A percentile compares a stretch with the other conserved stretches of the same genome.
Conservation (phyloP, 2,888 invertebrate species). For the Platerodrilus igneus region DNA sequence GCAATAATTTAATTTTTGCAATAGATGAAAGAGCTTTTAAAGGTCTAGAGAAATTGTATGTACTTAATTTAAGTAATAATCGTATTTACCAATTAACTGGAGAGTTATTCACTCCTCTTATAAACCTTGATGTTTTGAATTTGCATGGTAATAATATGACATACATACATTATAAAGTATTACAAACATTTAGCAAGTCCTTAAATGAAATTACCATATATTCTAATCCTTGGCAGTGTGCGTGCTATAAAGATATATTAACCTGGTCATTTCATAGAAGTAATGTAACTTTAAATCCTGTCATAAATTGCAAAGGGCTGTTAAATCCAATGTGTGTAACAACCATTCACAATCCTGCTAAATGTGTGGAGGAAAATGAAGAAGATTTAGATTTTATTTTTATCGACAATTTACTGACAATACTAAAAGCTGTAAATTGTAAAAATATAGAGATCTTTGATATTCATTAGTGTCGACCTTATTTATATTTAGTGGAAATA, state of each 20-base stretch:
- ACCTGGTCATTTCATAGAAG: too few relatives aligned
- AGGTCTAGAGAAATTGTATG: constrained; percentile 11
- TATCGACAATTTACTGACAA: constrained; percentile 6
- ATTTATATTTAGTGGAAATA: too few relatives aligned
- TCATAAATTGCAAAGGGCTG: neutral
- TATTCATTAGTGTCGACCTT: neutral
- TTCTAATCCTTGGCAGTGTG: constrained; percentile 11
- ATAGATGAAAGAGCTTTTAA: constrained; percentile 17
- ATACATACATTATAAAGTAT: constrained; percentile 4
- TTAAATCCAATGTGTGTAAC: constrained; percentile 10
- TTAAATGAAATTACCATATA: constrained; percentile 1
- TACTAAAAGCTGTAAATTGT: constrained; percentile 4
- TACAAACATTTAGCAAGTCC: too few relatives aligned
- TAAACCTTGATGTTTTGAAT: neutral
- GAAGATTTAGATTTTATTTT: constrained; percentile 11
- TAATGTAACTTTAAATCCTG: neutral
- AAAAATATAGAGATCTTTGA: constrained; percentile 3
- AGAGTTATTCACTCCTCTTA: neutral
- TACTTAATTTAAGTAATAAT: constrained; percentile 18
- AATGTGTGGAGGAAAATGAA: constrained; percentile 13
- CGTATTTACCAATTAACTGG: constrained; percentile 12
- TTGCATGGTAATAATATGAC: constrained; percentile 10
- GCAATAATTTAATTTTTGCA: constrained; percentile 14
- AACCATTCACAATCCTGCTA: constrained; percentile 5
- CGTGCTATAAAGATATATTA: constrained; percentile 7